These are phyloP conservation scores for Spinus pinus DNA, from an alignment of 2,797 vertebrate genomes.

Conservation along the genomic window DNA sequence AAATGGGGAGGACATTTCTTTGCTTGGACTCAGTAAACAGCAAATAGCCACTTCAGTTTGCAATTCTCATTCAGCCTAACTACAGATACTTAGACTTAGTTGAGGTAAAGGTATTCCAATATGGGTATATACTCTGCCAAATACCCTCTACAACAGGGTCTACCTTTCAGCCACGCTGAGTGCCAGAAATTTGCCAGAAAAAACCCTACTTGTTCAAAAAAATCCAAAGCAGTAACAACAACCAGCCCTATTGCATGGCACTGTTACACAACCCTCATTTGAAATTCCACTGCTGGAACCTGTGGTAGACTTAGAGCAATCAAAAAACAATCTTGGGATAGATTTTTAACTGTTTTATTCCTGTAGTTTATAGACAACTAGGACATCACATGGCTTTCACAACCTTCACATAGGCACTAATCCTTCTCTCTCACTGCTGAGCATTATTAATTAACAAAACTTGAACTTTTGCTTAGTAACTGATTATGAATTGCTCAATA, in stretches of 20 bases:
- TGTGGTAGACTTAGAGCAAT: not conserved
- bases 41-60: not conserved
- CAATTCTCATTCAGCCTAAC: not conserved
- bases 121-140: not conserved
- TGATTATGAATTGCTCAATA: not conserved
- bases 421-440: not conserved
- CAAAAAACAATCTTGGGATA: not conserved
- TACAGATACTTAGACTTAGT: not conserved
- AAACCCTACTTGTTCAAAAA: not conserved
- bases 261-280: not conserved
- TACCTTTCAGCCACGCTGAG: not conserved
- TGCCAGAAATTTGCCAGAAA: not conserved
- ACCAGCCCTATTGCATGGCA: not conserved
- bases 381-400: not conserved
- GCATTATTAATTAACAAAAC: not conserved
- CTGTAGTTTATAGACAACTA: not conserved
- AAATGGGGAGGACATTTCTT: not conserved
- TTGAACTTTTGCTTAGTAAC: not conserved
- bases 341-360: not conserved
- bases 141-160: not conserved
- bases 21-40: not conserved
- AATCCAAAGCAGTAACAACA: fast-evolving
- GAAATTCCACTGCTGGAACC: not conserved
- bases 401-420: not conserved
- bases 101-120: not conserved